These are phyloP conservation scores for Sinodicranocentrus sp. DNA, from an alignment of 2,888 invertebrate species.

Conservation along the genomic window DNA sequence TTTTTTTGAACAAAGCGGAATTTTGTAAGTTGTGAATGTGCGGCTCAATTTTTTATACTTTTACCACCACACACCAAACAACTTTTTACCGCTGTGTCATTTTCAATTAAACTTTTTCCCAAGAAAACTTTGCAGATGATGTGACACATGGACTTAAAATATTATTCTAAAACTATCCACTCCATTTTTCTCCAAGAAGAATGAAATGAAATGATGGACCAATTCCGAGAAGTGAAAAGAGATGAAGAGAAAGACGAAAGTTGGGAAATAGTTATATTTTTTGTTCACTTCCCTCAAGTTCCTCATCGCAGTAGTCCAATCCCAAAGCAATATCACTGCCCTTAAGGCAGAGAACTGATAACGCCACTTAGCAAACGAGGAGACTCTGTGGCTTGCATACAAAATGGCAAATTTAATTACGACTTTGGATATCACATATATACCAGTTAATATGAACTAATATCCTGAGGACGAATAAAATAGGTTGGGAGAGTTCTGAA, in stretches of 20 bases:
- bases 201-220: conserved; percentile 1
- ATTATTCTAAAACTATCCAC: neutral
- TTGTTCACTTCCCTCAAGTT: no score
- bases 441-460: neutral
- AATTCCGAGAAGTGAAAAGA: neutral
- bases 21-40: no score
- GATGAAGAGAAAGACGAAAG: neutral
- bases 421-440: neutral
- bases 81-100: conserved; percentile 45
- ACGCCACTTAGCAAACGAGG: neutral
- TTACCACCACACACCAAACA: conserved; percentile 11
- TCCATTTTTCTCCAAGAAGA: neutral
- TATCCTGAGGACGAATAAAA: no score
- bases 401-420: conserved; percentile 37
- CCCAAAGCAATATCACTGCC: neutral
- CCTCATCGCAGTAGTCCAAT: neutral
- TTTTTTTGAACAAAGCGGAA: no score
- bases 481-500: neutral
- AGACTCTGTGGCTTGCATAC: conserved; percentile 6
- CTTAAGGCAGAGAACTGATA: neutral
- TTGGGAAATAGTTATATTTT: neutral
- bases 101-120: conserved; percentile 47
- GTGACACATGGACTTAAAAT: neutral
- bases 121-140: neutral
- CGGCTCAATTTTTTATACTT: no score